Base-by-base conservation (phyloP, 1,140 invertebrate species). In the Xylocopa sonorina region DNA sequence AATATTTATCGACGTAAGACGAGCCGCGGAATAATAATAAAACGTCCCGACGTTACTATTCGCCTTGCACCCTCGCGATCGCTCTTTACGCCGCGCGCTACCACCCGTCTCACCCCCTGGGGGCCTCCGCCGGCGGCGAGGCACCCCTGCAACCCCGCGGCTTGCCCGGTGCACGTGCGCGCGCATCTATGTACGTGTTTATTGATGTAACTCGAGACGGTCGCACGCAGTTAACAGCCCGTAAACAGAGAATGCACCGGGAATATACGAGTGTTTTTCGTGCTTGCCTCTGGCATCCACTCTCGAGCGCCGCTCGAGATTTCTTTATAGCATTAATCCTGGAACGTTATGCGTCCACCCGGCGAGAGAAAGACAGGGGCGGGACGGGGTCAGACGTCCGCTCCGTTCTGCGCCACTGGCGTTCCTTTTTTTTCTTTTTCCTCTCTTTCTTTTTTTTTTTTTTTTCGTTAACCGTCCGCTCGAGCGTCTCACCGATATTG, bases 1-100 rank as follows among this genome's bases (percentile, higher is more conserved):
- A 88, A 88, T 88, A 88, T 88, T 88, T 88, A 88, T 88, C 72
- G 86, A 86, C 79, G 84, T 79, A 82, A 85, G 84, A 69, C 79
- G 71, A 86, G 84, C 76, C 82, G 57, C 78, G 24, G 80, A 86
- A 85, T 81, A 78, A 86, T 80, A 82, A 82, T 85, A 85, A 85
- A 86, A 82, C 62, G 67, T 69, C n/a, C 21, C 60, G 21, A 16
- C 21, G 75, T 50, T 71, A 60, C 75, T 79, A 34, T 78, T 67
- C 51, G 55, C 67, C 79, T 74, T 62, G 60, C 72, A 43, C 48
- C 50, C 51, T 48, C n/a, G 48, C 48, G 7, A 69, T 63, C 48
- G n/a, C 60, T 58, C 43, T 50, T 48, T 76, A 14, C 60, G 51
- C 38, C 34, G 50, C 55, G 16, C 27, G 16, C 32, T 55, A 21